Evolutionary conservation across 2,888 invertebrate genomes (phyloP).

Genomic region (Pediacus dermestoides): DNA sequence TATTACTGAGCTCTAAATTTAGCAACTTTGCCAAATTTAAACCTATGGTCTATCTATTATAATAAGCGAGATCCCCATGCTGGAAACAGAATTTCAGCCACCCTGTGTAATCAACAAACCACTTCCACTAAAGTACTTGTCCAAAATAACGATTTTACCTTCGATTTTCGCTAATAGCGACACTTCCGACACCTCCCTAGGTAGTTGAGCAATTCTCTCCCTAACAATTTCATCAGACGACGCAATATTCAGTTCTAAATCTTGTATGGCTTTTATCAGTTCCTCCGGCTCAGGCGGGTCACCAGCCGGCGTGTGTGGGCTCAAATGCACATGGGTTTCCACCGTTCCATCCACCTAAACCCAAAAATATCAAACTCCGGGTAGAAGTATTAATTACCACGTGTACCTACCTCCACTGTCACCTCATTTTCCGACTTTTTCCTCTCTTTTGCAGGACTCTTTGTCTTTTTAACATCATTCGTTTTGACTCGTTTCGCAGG

Average conservation of each 20-base stretch:
- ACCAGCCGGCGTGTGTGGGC: constrained; percentile 74
- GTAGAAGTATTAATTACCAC: constrained; percentile 4
- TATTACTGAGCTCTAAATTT: too few species aligned
- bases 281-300: constrained; percentile 93
- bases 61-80: too few species aligned
- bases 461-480: constrained; percentile 44
- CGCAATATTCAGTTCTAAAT: constrained; percentile 89
- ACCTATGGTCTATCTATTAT: too few species aligned
- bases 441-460: constrained; percentile 44
- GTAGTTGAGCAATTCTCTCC: constrained; percentile 89
- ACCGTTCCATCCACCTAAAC: constrained; percentile 66
- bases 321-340: constrained; percentile 72
- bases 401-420: constrained; percentile 38
- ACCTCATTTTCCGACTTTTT: constrained; percentile 55
- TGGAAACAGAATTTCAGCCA: too few species aligned
- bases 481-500: constrained; percentile 52
- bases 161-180: constrained; percentile 79
- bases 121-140: too few species aligned
- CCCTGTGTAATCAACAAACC: too few species aligned
- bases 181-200: constrained; percentile 92
- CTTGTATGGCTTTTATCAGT: constrained; percentile 76
- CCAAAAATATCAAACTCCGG: not conserved
- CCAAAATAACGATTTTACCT: too few species aligned
- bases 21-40: too few species aligned
- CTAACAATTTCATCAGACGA: constrained; percentile 91